Evolutionary conservation across 2,888 invertebrate genomes (phyloP).

Genomic region (Allacma fusca): DNA sequence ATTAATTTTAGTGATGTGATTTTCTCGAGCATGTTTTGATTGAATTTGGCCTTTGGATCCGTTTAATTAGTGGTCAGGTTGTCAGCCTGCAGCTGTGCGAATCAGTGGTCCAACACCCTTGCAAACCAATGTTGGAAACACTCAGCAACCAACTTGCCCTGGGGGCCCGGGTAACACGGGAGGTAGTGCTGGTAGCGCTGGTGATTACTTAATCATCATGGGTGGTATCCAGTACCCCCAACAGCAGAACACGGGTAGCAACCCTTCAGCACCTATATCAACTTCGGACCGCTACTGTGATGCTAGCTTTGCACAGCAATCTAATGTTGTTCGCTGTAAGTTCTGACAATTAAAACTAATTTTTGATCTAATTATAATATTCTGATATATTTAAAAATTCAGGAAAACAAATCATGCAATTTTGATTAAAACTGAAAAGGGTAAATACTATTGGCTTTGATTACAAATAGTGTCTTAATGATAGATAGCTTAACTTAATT

Average conservation of each 20-base stretch:
- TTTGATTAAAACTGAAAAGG: too few species aligned
- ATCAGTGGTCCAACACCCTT: constrained; percentile 43
- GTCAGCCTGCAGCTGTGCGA: constrained; percentile 47
- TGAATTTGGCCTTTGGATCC: too few species aligned
- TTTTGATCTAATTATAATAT: too few species aligned
- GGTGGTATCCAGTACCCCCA: constrained; percentile 54
- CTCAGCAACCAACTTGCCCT: constrained; percentile 9
- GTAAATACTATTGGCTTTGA: too few species aligned
- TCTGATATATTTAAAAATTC: too few species aligned
- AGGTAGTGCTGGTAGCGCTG: neutral
- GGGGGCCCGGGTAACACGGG: neutral
- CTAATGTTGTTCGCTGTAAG: constrained; percentile 46
- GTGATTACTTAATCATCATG: constrained; percentile 55
- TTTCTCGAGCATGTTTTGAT: too few species aligned
- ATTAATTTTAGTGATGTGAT: too few species aligned
- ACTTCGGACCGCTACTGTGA: constrained; percentile 57
- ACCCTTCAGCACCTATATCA: constrained; percentile 37
- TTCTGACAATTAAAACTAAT: neutral
- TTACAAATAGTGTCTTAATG: neutral
- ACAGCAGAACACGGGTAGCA: neutral
- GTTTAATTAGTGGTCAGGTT: constrained; percentile 55
- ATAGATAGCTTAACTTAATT: too few species aligned
- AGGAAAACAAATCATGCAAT: too few species aligned
- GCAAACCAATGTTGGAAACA: constrained; percentile 18
- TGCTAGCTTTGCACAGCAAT: constrained; percentile 41